Evolutionary conservation across 2,888 invertebrate species (phyloP).

Genomic region (Drosophila niveifrons): DNA sequence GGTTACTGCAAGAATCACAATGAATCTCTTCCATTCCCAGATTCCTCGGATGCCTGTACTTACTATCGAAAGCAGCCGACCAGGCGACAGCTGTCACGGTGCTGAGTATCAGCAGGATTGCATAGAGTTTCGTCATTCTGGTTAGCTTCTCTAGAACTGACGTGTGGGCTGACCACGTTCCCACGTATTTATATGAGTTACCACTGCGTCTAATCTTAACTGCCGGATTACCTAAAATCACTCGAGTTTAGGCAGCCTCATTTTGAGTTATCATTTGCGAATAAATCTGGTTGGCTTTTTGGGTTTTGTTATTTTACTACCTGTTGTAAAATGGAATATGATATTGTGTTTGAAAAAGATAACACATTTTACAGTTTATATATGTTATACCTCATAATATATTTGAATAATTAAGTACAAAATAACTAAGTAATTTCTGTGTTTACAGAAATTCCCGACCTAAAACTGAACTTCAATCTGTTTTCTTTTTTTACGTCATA

Average conservation of each 20-base stretch:
- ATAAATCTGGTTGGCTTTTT: slow-evolving; percentile 32
- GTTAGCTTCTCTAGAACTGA: slow-evolving; percentile 28
- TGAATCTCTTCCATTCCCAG: too few relatives aligned
- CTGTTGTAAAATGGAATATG: slow-evolving; percentile 1
- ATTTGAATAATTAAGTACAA: not conserved
- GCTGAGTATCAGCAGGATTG: slow-evolving; percentile 26
- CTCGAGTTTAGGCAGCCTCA: slow-evolving; percentile 17
- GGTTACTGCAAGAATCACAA: slow-evolving; percentile 32
- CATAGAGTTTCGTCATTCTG: slow-evolving; percentile 30
- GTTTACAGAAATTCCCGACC: not conserved
- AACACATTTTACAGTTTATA: not conserved
- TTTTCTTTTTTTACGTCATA: not conserved
- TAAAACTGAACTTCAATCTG: not conserved
- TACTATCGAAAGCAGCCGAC: slow-evolving; percentile 40
- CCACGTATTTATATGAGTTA: slow-evolving; percentile 39
- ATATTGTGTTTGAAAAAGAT: slow-evolving; percentile 3
- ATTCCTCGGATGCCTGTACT: slow-evolving; percentile 5
- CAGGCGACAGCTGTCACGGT: slow-evolving; percentile 17
- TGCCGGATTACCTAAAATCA: slow-evolving; percentile 15
- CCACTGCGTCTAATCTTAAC: slow-evolving; percentile 42
- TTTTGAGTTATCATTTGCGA: slow-evolving; percentile 29
- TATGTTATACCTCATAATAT: not conserved
- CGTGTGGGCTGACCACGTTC: not conserved
- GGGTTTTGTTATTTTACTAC: slow-evolving; percentile 20
- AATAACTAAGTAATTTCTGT: not conserved